Evolutionary conservation across 2,888 invertebrate genomes (phyloP).

Genomic region (Nudaria mundana): DNA sequence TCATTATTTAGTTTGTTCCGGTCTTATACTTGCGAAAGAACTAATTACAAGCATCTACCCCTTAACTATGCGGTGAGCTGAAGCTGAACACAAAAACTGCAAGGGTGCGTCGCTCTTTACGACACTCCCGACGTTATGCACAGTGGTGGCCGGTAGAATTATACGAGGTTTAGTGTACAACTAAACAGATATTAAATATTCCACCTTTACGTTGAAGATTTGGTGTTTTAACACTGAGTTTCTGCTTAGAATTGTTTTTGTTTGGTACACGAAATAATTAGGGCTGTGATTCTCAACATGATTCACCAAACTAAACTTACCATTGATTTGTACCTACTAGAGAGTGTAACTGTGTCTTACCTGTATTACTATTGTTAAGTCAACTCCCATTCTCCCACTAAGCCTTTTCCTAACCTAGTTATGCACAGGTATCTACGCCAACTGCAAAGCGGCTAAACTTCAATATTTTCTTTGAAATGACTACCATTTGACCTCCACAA

Average conservation of each 20-base stretch:
- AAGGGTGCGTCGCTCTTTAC: slow-evolving; percentile 67
- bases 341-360: too few relatives aligned
- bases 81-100: slow-evolving; percentile 71
- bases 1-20: too few relatives aligned
- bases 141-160: slow-evolving; percentile 53
- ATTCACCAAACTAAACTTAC: neutral
- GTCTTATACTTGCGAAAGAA: too few relatives aligned
- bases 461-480: too few relatives aligned
- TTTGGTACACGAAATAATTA: slow-evolving; percentile 11
- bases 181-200: slow-evolving; percentile 49
- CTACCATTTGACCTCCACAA: too few relatives aligned
- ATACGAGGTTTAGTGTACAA: slow-evolving; percentile 56
- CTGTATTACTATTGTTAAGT: too few relatives aligned
- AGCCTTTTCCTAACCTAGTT: too few relatives aligned
- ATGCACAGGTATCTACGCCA: too few relatives aligned
- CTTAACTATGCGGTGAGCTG: slow-evolving; percentile 77
- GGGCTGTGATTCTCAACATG: slow-evolving; percentile 1
- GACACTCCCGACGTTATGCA: slow-evolving; percentile 40
- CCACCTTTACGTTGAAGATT: slow-evolving; percentile 31
- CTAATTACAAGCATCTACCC: slow-evolving; percentile 33
- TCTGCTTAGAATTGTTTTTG: slow-evolving; percentile 18
- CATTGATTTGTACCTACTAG: too few relatives aligned
- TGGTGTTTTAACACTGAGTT: slow-evolving; percentile 12
- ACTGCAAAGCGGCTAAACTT: too few relatives aligned
- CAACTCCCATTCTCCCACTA: too few relatives aligned